These are phyloP conservation scores for Drosophila pegasa DNA, from an alignment of 2,888 invertebrate genomes.

Conservation along the genomic window DNA sequence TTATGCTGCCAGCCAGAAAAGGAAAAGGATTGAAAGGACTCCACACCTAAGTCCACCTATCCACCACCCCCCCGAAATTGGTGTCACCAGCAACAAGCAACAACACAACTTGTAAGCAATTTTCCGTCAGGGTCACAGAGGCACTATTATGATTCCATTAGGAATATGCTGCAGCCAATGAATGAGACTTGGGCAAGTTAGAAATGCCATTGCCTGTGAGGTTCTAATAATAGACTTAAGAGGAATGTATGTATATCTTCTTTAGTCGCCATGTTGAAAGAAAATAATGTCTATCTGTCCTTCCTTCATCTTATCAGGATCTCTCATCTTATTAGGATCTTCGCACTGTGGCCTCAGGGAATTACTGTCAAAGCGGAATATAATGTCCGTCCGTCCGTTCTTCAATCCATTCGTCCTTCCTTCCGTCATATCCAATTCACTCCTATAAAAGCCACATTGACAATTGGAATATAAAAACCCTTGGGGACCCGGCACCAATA, in stretches of 20 bases:
- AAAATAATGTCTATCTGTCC: too few relatives aligned
- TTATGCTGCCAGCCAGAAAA: conserved; percentile 44
- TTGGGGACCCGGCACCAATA: too few relatives aligned
- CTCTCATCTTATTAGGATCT: too few relatives aligned
- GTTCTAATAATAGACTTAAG: neutral
- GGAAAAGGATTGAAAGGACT: conserved; percentile 9
- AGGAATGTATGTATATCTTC: neutral
- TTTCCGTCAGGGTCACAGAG: neutral
- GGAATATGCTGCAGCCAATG: neutral
- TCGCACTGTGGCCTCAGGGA: too few relatives aligned
- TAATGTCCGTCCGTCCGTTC: too few relatives aligned
- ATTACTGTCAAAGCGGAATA: too few relatives aligned
- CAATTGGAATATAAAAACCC: too few relatives aligned
- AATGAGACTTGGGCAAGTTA: neutral
- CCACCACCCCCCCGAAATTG: neutral
- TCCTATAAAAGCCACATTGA: too few relatives aligned
- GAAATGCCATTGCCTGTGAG: neutral
- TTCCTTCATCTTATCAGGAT: too few relatives aligned
- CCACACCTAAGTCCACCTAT: conserved; percentile 13
- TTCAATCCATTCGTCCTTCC: too few relatives aligned
- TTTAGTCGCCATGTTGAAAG: too few relatives aligned
- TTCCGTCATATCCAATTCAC: too few relatives aligned
- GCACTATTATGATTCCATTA: neutral
- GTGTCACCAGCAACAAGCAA: conserved; percentile 18
- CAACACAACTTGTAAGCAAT: conserved; percentile 23